Conservation (phyloP, 2,797 vertebrate genomes). For the Pristis pectinata region DNA sequence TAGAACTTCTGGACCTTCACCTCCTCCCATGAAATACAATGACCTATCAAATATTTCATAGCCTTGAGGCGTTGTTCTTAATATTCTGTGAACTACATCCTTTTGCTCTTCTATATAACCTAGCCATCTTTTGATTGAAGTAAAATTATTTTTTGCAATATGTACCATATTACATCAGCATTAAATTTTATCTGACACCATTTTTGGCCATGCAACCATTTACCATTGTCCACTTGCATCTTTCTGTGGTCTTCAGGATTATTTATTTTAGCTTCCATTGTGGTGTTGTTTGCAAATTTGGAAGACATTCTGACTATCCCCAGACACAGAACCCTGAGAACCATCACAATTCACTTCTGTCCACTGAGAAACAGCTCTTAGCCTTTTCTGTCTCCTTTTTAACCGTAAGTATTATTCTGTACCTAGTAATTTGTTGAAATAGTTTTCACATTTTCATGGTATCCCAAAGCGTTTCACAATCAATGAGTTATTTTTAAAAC, state of each 20-base stretch:
- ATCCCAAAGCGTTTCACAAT: not conserved
- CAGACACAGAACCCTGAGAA: not conserved
- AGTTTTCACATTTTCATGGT: not conserved
- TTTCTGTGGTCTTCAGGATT: not conserved
- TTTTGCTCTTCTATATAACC: not conserved
- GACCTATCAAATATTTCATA: not conserved
- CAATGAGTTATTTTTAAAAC: not conserved
- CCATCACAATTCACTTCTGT: not conserved
- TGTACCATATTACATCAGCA: not conserved
- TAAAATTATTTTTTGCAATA: not conserved
- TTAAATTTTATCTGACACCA: not conserved
- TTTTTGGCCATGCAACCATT: not conserved
- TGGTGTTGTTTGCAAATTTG: not conserved
- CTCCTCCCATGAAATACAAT: not conserved
- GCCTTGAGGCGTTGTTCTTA: not conserved
- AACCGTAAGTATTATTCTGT: not conserved
- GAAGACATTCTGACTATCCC: no score
- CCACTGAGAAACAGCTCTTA: not conserved
- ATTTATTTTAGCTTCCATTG: not conserved
- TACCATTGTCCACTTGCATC: not conserved
- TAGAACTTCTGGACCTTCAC: no score
- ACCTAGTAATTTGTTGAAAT: not conserved
- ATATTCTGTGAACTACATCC: not conserved
- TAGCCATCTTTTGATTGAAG: not conserved
- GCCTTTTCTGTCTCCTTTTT: not conserved